phyloP scores from a whole-genome alignment of 2,888 invertebrate species.

The Hirtodrosophila alboralis region DNA sequence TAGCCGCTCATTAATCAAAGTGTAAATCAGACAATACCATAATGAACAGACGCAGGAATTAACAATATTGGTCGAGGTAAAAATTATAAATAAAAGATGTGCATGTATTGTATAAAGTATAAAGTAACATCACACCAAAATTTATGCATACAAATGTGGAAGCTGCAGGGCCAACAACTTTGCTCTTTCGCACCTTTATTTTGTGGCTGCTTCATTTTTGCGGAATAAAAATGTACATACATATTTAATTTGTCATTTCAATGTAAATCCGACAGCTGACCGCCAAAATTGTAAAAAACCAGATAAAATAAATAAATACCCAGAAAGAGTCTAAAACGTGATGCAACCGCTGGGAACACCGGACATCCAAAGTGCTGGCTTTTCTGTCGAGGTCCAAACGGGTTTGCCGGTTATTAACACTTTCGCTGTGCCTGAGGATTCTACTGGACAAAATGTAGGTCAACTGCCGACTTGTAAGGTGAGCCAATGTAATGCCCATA shows the following conservation, averaged over 20 bases:
- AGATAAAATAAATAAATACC: conserved; percentile 29
- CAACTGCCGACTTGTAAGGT: conserved; percentile 44
- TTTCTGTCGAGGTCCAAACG: conserved; percentile 53
- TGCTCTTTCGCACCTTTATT: conserved; percentile 36
- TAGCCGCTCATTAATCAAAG: conserved; percentile 59
- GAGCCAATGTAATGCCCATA: conserved; percentile 29
- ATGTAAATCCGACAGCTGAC: conserved; percentile 74
- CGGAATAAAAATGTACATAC: conserved; percentile 22
- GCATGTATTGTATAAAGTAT: conserved; percentile 2
- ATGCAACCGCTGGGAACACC: conserved; percentile 53
- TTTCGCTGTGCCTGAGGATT: conserved; percentile 69
- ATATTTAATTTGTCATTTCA: conserved; percentile 69
- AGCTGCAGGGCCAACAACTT: conserved; percentile 70
- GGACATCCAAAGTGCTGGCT: conserved; percentile 12
- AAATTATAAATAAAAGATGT: conserved; percentile 19
- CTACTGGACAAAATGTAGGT: conserved; percentile 67
- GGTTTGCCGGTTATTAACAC: conserved; percentile 74
- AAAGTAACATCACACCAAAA: conserved; percentile 28
- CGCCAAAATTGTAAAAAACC: conserved; percentile 56
- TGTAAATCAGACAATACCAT: conserved; percentile 29
- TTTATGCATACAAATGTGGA: conserved; percentile 58
- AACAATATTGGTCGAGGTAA: conserved; percentile 46
- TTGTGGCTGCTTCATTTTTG: conserved; percentile 18
- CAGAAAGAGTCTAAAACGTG: conserved; percentile 70
- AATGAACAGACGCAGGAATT: conserved; percentile 54